Evolutionary conservation across 2,888 invertebrate species (phyloP).

Genomic region (Aspidiotus destructor): DNA sequence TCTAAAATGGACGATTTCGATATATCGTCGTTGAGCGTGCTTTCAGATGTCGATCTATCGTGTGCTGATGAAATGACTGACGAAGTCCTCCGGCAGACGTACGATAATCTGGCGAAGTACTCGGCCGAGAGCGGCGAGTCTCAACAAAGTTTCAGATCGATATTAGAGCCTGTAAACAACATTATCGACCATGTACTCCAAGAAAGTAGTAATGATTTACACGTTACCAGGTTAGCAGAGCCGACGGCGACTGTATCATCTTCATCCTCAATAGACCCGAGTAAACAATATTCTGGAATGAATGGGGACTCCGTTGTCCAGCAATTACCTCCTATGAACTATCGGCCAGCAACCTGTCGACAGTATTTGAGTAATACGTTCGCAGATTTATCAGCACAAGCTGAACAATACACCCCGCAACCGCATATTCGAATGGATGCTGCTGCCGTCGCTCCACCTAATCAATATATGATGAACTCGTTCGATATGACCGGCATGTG

Average conservation of each 20-base stretch:
- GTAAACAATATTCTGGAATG: constrained; percentile 3
- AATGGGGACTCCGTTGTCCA: neutral
- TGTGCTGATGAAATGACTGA: constrained; percentile 15
- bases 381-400: neutral
- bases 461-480: constrained; percentile 7
- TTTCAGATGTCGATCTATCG: constrained; percentile 24
- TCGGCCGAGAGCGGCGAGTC: constrained; percentile 11
- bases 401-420: neutral
- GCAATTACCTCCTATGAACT: constrained; percentile 18
- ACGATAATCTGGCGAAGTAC: constrained; percentile 16
- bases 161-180: constrained; percentile 17
- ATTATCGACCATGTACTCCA: constrained; percentile 24
- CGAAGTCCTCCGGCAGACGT: constrained; percentile 21
- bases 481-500: constrained; percentile 9
- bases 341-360: constrained; percentile 9
- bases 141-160: constrained; percentile 18
- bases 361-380: constrained; percentile 6
- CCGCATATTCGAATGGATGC: neutral
- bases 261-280: neutral
- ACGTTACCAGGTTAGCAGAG: neutral
- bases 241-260: neutral
- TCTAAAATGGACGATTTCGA: constrained; percentile 26
- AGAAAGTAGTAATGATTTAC: constrained; percentile 6
- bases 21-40: constrained; percentile 18
- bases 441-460: constrained; percentile 6